A percentile compares a stretch with the other conserved stretches of the same genome.
phyloP scores from a whole-genome alignment of 1,140 invertebrate genomes.

The Pissodes strobi region DNA sequence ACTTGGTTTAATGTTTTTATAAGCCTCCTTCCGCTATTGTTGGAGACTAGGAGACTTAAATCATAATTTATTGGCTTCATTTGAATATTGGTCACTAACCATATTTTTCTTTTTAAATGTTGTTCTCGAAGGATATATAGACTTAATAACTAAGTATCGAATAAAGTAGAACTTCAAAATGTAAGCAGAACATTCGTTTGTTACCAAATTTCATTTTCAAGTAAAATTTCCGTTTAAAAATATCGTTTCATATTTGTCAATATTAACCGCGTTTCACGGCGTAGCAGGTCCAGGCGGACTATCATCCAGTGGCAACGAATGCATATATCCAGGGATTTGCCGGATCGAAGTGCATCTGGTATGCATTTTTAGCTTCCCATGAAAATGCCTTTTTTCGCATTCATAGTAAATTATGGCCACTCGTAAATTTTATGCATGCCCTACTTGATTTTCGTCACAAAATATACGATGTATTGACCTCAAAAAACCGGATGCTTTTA shows the following conservation, averaged over 20 bases:
- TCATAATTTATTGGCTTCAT: no score
- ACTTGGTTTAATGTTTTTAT: no score
- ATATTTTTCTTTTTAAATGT: no score
- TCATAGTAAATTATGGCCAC: slow-evolving; percentile 11
- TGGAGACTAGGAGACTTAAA: no score
- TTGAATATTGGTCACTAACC: no score
- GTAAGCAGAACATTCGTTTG: no score
- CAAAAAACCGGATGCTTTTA: no score
- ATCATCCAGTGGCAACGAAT: not conserved
- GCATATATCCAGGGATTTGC: slow-evolving; percentile 25
- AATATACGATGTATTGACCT: not conserved
- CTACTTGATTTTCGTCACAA: slow-evolving; percentile 12
- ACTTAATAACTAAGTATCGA: no score
- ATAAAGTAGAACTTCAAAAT: no score
- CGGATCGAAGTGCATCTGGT: slow-evolving; percentile 25
- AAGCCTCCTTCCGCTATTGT: no score
- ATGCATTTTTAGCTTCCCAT: slow-evolving; percentile 27
- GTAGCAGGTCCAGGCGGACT: slow-evolving; percentile 8
- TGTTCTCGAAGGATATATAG: no score
- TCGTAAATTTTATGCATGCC: slow-evolving; percentile 20
- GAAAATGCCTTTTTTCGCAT: slow-evolving; percentile 22
- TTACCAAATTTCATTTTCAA: slow-evolving; percentile 4
- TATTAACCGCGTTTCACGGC: slow-evolving; percentile 14
- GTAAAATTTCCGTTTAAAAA: slow-evolving; percentile 12
- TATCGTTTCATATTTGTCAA: slow-evolving; percentile 17